Conservation (phyloP, 2,797 vertebrate species). For the Pipistrellus nathusii region DNA sequence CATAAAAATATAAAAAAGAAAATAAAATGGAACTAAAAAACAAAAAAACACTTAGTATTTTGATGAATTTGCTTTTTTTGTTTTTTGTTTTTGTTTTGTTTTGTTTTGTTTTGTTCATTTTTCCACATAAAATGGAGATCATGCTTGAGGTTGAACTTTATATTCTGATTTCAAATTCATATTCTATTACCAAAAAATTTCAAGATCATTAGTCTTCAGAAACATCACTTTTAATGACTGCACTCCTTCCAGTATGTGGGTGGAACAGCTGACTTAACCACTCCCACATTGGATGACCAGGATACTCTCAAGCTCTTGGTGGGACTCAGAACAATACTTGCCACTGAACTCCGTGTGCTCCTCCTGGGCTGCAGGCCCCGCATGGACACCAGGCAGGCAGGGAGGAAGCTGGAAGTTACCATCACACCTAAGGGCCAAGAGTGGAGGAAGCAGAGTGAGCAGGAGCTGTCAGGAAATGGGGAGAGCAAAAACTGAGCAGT, state of each 20-base stretch:
- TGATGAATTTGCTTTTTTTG: background rate
- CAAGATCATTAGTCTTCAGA: constrained; percentile 41
- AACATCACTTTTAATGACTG: background rate
- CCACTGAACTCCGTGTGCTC: fast-evolving
- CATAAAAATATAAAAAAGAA: too few relatives aligned
- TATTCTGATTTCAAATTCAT: constrained; percentile 59
- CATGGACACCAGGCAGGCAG: background rate
- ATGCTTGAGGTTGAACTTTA: constrained; percentile 58
- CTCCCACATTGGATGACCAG: too few relatives aligned
- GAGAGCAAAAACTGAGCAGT: background rate
- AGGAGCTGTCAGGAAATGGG: background rate
- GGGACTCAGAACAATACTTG: background rate
- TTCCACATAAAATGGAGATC: constrained; percentile 30
- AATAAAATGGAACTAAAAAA: background rate
- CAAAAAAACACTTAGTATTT: background rate
- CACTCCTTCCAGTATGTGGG: background rate
- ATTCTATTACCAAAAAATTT: constrained; percentile 32
- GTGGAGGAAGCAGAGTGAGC: background rate
- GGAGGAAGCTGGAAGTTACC: background rate
- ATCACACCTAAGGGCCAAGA: background rate
- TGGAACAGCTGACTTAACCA: background rate
- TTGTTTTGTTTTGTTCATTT: background rate
- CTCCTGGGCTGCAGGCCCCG: background rate
- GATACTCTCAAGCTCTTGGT: background rate
- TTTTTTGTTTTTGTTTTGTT: constrained; percentile 7